Evolutionary conservation across 2,797 vertebrate genomes (phyloP), one percentile per base, ranked within the genome.

Genomic region (Diglossa cyanea): DNA sequence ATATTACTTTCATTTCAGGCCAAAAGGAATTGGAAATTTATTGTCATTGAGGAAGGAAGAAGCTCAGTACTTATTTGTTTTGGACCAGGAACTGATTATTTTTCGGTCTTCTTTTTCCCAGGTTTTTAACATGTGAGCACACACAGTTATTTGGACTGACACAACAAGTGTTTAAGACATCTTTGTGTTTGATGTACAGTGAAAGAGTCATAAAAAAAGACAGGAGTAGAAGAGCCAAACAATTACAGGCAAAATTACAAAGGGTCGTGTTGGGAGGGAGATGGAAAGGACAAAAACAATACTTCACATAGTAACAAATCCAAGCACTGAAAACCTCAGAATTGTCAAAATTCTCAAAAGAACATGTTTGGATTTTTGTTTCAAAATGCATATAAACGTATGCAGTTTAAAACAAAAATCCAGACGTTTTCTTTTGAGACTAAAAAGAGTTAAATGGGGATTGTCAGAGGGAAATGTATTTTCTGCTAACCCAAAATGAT

Each of bases 121-220:
- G 12, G 17, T 40, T 91, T 88, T 77, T 53, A 63, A 14, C 19
- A 44, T 6, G 6, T 61, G 63, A 44, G 28, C 17, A n/a, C 17
- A 30, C 0, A 2, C 5, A 28, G 17, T 58, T 73, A 51, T 58
- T 60, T 66, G 39, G 47, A 58, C n/a, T 82, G 13, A 31, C 58
- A 62, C 25, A 86, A 80, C 5, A 85, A 71, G 9, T 13, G 58
- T 63, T 93, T 63, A 90, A 91, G 96, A 90, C 37, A 90, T 50
- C 17, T 76, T 73, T 54, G 31, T 37, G n/a, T 90, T 16, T 33
- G 19, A 84, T 73, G 24, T 31, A 53, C 31, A 11, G 61, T 66
- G 37, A 44, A 31, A 88, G 51, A 91, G 25, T 77, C 39, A 63
- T 13, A 11, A 33, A 33, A 50, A 72, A 17, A 40, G 7, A 39